Evolutionary conservation across 2,888 invertebrate genomes (phyloP).

Genomic region (Stenodera caucasica): DNA sequence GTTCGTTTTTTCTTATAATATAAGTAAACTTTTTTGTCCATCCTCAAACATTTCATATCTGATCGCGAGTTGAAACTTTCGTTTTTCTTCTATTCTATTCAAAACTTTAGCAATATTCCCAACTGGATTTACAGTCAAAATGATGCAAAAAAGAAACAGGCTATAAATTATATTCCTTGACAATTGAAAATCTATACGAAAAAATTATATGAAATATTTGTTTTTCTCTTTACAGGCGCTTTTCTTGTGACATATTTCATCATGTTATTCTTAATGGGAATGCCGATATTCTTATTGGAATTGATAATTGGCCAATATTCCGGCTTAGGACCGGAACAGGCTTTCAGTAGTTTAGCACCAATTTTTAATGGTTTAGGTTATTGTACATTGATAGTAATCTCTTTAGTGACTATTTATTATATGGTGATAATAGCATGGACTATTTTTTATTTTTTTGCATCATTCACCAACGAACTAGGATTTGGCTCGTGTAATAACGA

Average conservation of each 20-base stretch:
- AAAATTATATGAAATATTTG: neutral
- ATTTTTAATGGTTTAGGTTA: conserved; percentile 66
- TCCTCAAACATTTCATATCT: too few relatives aligned
- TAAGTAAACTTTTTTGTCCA: too few relatives aligned
- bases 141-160: too few relatives aligned
- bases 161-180: neutral
- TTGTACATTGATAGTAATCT: conserved; percentile 70
- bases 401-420: conserved; percentile 74
- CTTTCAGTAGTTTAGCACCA: conserved; percentile 66
- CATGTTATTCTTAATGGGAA: conserved; percentile 74
- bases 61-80: too few relatives aligned
- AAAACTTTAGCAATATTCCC: conserved; percentile 1
- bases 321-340: conserved; percentile 70
- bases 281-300: conserved; percentile 80
- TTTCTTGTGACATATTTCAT: conserved; percentile 74
- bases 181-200: too few relatives aligned
- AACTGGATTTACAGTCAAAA: neutral
- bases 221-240: conserved; percentile 63
- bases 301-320: conserved; percentile 78
- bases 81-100: too few relatives aligned
- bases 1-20: too few relatives aligned
- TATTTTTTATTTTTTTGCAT: conserved; percentile 72
- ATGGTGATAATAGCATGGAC: conserved; percentile 81
- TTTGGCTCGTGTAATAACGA: conserved; percentile 71
- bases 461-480: conserved; percentile 64